Base-by-base conservation (phyloP, 1,140 invertebrate genomes). In the Achroia grisella region DNA sequence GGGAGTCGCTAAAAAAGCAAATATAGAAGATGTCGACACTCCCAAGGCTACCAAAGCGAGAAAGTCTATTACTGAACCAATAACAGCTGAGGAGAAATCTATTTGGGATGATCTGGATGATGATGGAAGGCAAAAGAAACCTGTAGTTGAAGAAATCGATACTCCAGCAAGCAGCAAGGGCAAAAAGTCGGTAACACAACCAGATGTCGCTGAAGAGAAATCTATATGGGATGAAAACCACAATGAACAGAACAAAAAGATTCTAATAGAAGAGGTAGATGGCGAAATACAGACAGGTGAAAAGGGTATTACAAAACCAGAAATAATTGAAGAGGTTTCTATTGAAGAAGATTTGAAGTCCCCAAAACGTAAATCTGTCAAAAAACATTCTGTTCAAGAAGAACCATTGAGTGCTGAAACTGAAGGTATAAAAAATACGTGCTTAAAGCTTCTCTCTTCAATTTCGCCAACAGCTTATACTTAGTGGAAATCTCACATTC, bases 281-380 rank as follows among this genome's bases (percentile, higher is more conserved):
- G 52, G 28, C 29, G 67, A 71, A 43, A 45, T 50, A 36, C 56
- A 70, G 44, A 55, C 56, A 17, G 58, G 52, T 30, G 52, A 64
- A 44, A 81, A 71, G 31, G 49, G 53, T 17, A 40, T 53, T 29
- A 77, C 81, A 28, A 71, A 79, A 51, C 71, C 76, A 27, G 81
- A 86, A 64, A 47, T 48, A 4, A 62, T 71, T 13, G 72, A 82
- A 59, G 78, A 85, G 53, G 59, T 76, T 3, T 30, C 69, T n/a
- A 65, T 81, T 10, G 68, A 79, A 12, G 69, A 71, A 41, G 63
- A 79, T 29, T 68, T 88, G 4, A 87, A 88, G 68, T 78, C 87
- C 12, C 74, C 88, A 37, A 88, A 87, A 69, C 77, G 71, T 60
- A 85, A 82, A 68, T 78, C 77, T 9, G 44, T 78, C 54, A 85